phyloP scores from a whole-genome alignment of 2,888 invertebrate species.

The Hyppa rectilinea region DNA sequence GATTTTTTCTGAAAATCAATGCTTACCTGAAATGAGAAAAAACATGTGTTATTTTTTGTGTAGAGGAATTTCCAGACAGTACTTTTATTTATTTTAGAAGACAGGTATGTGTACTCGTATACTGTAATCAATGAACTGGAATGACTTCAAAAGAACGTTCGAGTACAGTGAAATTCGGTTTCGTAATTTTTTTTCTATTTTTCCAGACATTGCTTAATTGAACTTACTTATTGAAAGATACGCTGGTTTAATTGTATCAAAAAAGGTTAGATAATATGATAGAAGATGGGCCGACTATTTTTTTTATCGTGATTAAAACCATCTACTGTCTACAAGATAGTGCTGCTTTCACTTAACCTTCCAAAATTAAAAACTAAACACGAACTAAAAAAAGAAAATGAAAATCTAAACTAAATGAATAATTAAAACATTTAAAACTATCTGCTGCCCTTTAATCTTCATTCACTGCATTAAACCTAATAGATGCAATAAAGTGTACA shows the following conservation, averaged over 20 bases:
- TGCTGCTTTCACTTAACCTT: neutral
- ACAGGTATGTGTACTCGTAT: constrained; percentile 19
- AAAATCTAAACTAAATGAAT: too few relatives aligned
- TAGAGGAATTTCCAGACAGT: neutral
- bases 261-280: neutral
- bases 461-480: constrained; percentile 46
- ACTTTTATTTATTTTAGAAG: constrained; percentile 23
- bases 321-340: neutral
- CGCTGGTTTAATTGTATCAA: neutral
- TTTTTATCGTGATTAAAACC: neutral
- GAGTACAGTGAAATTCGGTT: constrained; percentile 1
- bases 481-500: constrained; percentile 60
- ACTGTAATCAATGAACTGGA: constrained; percentile 38
- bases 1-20: constrained; percentile 49
- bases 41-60: constrained; percentile 28
- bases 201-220: neutral
- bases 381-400: too few relatives aligned
- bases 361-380: neutral
- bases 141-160: constrained; percentile 37
- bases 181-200: constrained; percentile 9
- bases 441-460: constrained; percentile 15
- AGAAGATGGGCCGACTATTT: neutral
- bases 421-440: too few relatives aligned
- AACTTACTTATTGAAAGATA: neutral
- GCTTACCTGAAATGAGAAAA: constrained; percentile 63